Evolutionary conservation across 2,113 vertebrate species (phyloP).

Genomic region (Laticauda colubrina): DNA sequence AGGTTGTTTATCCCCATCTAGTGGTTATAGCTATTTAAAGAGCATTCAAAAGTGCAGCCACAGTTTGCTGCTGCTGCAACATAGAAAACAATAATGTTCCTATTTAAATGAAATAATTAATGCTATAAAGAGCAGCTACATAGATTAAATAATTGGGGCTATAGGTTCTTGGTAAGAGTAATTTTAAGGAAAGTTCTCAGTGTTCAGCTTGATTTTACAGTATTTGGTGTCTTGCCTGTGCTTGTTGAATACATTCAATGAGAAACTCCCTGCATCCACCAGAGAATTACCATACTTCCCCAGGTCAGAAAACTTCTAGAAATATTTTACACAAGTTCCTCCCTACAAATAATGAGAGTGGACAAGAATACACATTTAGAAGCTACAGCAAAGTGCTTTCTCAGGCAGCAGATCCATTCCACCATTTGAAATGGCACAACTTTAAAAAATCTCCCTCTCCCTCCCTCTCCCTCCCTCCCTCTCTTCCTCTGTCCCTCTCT

Average conservation of each 20-base stretch:
- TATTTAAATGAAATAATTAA: constrained; percentile 50
- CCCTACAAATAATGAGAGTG: constrained; percentile 41
- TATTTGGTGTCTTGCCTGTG: constrained; percentile 20
- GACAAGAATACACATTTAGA: constrained; percentile 10
- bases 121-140: constrained; percentile 34
- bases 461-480: not conserved
- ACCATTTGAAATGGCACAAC: constrained; percentile 5
- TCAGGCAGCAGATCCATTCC: not conserved
- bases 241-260: constrained; percentile 39
- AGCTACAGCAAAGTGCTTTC: not conserved
- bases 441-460: not conserved
- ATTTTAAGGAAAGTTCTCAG: constrained; percentile 55
- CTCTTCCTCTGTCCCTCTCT: not conserved
- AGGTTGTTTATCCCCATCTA: constrained; percentile 71
- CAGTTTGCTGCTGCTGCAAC: not conserved
- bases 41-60: not conserved
- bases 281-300: constrained; percentile 40
- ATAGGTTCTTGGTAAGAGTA: constrained; percentile 39
- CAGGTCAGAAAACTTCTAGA: constrained; percentile 50
- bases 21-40: constrained; percentile 30
- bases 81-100: constrained; percentile 28
- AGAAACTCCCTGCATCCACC: constrained; percentile 49
- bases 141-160: constrained; percentile 50
- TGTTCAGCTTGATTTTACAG: constrained; percentile 46
- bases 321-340: constrained; percentile 58